Evolutionary conservation across 92 coral and sea anemone genomes (phyloP).

Genomic region (Phymanthus crucifer): DNA sequence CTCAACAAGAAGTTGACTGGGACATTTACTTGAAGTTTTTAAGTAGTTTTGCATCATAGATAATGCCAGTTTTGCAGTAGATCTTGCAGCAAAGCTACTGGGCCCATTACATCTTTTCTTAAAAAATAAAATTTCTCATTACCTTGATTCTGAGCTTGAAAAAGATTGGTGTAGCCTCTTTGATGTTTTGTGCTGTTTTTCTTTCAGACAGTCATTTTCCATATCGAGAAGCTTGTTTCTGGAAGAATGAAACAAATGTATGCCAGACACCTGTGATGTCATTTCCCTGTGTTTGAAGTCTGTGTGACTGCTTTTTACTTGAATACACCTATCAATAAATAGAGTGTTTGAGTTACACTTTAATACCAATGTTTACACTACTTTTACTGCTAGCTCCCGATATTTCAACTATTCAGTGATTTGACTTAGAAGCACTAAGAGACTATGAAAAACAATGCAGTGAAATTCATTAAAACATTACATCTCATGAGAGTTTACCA

Average conservation of each 20-base stretch:
- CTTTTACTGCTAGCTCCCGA: no score
- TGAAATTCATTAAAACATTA: background rate
- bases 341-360: no score
- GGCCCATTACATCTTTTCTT: no score
- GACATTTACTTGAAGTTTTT: no score
- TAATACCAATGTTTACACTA: no score
- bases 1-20: no score
- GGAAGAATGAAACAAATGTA: constrained; percentile 30
- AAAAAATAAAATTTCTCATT: background rate
- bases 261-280: constrained; percentile 10
- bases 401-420: no score
- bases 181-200: background rate
- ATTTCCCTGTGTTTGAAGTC: background rate
- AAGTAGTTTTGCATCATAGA: no score
- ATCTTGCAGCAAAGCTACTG: no score
- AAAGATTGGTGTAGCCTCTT: background rate
- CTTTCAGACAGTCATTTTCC: background rate
- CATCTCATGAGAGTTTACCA: background rate
- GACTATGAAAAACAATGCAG: no score
- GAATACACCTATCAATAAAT: constrained; percentile 22
- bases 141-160: constrained; percentile 27
- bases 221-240: constrained; percentile 22
- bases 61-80: no score
- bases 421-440: no score
- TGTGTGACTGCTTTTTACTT: constrained; percentile 13